These are phyloP conservation scores for Setophaga kirtlandii DNA, from an alignment of 2,113 vertebrate genomes.

Conservation along the genomic window DNA sequence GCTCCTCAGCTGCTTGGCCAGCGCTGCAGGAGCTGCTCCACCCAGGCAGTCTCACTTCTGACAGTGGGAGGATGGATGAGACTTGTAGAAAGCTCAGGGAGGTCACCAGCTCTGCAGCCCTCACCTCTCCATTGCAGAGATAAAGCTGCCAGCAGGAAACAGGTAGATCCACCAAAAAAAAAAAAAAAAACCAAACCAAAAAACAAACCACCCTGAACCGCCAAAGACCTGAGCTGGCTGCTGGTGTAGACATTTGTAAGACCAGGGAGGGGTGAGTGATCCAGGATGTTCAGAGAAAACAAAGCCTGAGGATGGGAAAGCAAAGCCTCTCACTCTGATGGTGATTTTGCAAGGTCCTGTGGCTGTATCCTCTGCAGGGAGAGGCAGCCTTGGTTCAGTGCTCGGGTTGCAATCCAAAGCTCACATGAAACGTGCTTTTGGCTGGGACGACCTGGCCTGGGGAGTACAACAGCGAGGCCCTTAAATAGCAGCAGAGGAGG, in stretches of 20 bases:
- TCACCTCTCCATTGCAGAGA: neutral
- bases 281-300: neutral
- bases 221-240: neutral
- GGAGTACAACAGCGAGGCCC: constrained; percentile 8
- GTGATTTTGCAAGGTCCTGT: neutral
- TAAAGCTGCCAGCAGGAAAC: neutral
- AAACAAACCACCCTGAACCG: neutral
- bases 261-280: neutral
- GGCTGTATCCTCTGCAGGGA: neutral
- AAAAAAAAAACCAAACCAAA: too few species aligned
- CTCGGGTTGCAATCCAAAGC: neutral
- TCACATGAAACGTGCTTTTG: constrained; percentile 29
- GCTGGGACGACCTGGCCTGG: neutral
- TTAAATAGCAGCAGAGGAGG: neutral
- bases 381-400: neutral
- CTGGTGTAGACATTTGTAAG: neutral
- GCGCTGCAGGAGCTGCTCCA: neutral
- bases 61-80: neutral
- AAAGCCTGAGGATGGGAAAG: neutral
- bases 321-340: neutral
- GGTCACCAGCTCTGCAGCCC: neutral
- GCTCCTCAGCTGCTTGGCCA: constrained; percentile 13
- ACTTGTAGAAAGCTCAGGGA: neutral
- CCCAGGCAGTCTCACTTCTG: neutral
- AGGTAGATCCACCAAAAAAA: neutral